Evolutionary conservation across 2,888 invertebrate genomes (phyloP), one percentile per base, ranked within the genome.

Genomic region (Monochamus alternatus): DNA sequence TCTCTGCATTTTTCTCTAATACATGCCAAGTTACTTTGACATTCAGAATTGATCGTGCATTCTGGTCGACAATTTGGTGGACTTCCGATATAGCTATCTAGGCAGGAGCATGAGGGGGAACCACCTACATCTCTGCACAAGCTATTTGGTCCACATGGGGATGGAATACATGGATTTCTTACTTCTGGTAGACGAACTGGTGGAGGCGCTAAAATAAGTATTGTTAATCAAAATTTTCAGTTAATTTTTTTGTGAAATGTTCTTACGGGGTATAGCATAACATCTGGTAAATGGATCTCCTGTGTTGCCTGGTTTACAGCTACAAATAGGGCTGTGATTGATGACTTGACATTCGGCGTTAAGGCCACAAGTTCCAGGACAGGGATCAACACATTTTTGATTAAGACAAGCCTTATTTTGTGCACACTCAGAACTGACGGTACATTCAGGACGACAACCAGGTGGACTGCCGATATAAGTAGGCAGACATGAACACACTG

Each of bases 211-310:
- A 74, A 68, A 82, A 83, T 63, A 30, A 38, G 38, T 7, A 0
- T 9, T 14, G 10, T 5, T 5, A 8, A 59, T 55, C 14, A 43
- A 66, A 55, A 47, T 44, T 55, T 70, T 47, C n/a, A 14, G 22
- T 66, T 67, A 58, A 51, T 59, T 55, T 43, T 55, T 47, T 72
- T 63, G 38, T 58, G 51, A 43, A 51, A 12, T 31, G 58, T n/a
- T 67, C 86, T 87, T 88, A 88, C 88, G 86, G 81, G 87, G 86
- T 74, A 88, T 86, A 84, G 92, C 92, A 76, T 92, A 91, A 85
- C 96, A 96, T 86, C 94, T 93, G 47, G 92, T 91, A 84, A 95
- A 95, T 79, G 95, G 95, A 92, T 96, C 95, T 14, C 96, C 96
- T 2, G 94, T 94, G 87, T 91, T 92, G 43, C 93, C 93, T 47